A percentile compares a stretch with the other conserved stretches of the same genome.
phyloP scores from a whole-genome alignment of 2,797 vertebrate species.

The Karalla daura region DNA sequence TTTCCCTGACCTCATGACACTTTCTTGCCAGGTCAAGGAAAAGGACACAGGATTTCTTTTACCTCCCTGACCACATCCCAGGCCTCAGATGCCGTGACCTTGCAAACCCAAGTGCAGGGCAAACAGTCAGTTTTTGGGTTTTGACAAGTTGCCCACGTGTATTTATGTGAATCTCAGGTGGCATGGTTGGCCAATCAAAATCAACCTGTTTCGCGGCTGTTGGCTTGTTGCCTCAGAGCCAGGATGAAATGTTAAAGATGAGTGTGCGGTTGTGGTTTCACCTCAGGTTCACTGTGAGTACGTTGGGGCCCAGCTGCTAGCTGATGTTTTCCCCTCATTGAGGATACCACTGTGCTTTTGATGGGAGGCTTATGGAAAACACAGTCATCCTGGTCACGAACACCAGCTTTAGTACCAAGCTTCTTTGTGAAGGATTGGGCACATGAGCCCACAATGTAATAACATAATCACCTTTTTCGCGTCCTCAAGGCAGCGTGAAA shows the following conservation, averaged over 20 bases:
- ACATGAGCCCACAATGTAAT: slow-evolving; percentile 17
- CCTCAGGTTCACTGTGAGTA: slow-evolving; percentile 72
- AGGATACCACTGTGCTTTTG: slow-evolving; percentile 58
- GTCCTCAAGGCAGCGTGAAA: slow-evolving; percentile 26
- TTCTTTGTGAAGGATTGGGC: slow-evolving; percentile 20
- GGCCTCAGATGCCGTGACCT: slow-evolving; percentile 56
- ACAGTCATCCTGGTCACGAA: slow-evolving; percentile 62
- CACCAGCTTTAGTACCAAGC: slow-evolving; percentile 28
- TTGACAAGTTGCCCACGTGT: slow-evolving; percentile 50
- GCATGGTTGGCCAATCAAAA: slow-evolving; percentile 64
- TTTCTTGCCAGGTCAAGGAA: neutral
- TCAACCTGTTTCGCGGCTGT: slow-evolving; percentile 69
- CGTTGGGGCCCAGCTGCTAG: slow-evolving; percentile 72
- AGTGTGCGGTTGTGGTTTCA: slow-evolving; percentile 78
- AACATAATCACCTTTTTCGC: slow-evolving; percentile 44
- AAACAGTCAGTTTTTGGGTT: slow-evolving; percentile 39
- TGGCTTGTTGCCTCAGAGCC: slow-evolving; percentile 53
- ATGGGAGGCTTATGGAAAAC: slow-evolving; percentile 64
- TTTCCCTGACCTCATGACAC: neutral
- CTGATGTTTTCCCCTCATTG: slow-evolving; percentile 64
- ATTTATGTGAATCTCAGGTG: slow-evolving; percentile 69
- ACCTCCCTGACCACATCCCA: neutral
- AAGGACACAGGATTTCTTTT: neutral
- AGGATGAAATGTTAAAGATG: slow-evolving; percentile 72
- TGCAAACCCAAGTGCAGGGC: slow-evolving; percentile 37